phyloP scores from a whole-genome alignment of 2,797 vertebrate genomes.

The Enteromius mattozi region DNA sequence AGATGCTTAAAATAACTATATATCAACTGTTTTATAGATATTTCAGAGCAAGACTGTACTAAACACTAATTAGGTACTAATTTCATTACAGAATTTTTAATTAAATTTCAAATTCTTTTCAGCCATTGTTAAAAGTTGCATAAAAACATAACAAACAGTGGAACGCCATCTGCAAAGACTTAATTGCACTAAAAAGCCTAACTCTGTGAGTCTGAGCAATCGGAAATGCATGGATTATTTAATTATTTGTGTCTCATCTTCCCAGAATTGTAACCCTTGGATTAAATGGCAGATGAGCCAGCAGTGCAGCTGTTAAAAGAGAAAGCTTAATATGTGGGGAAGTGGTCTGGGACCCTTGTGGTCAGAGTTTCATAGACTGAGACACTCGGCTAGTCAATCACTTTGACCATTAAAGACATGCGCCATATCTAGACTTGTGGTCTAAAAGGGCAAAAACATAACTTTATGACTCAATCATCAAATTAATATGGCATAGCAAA shows the following conservation, averaged over 20 bases:
- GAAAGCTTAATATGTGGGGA: neutral
- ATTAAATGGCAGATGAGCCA: neutral
- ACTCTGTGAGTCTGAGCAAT: neutral
- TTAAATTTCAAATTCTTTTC: neutral
- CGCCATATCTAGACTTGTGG: neutral
- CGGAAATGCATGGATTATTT: neutral
- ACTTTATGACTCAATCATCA: neutral
- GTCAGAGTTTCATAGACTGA: slow-evolving; percentile 7
- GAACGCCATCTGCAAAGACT: neutral
- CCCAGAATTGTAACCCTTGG: neutral
- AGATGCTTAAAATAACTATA: neutral
- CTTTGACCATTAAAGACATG: neutral
- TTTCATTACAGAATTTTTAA: neutral
- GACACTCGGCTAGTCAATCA: slow-evolving; percentile 3
- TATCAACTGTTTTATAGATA: neutral
- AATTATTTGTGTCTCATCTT: neutral
- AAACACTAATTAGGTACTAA: too few relatives aligned
- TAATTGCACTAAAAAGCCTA: neutral
- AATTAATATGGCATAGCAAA: neutral
- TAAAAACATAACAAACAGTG: neutral
- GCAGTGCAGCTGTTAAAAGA: neutral
- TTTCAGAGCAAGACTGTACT: neutral
- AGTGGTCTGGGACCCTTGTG: neutral
- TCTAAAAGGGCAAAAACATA: neutral
- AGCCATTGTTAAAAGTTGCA: neutral